Conservation (phyloP, 2,113 vertebrate species). For the Syngnathus floridae region DNA sequence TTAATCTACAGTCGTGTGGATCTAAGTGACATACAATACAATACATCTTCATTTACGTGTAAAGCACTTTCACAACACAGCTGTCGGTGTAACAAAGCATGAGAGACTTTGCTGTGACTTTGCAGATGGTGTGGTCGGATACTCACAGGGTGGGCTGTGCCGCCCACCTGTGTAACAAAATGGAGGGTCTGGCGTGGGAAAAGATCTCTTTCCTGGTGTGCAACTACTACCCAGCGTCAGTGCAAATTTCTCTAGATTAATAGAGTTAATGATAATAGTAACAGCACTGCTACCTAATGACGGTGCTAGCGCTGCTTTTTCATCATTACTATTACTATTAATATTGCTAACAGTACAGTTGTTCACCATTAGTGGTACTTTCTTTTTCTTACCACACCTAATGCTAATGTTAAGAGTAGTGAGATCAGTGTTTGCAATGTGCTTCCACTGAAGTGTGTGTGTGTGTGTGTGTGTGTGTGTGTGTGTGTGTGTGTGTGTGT, state of each 20-base stretch:
- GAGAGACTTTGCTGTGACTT: conserved; percentile 1
- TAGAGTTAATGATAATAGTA: neutral
- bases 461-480: neutral
- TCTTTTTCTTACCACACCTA: neutral
- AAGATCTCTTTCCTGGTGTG: conserved; percentile 51
- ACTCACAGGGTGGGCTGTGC: conserved; percentile 62
- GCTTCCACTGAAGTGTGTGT: too few species aligned
- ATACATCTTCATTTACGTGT: too few species aligned
- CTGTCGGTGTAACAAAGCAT: too few species aligned
- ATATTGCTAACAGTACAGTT: neutral
- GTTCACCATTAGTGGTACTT: neutral
- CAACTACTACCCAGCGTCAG: conserved; percentile 65
- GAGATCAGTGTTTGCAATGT: too few species aligned
- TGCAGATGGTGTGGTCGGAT: conserved; percentile 63
- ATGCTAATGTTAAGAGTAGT: neutral
- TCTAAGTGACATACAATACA: neutral
- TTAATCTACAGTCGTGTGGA: neutral
- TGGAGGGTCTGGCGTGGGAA: conserved; percentile 48
- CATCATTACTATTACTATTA: neutral
- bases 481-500: neutral
- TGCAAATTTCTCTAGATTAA: conserved; percentile 5
- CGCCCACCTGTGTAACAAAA: conserved; percentile 42
- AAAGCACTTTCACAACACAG: too few species aligned
- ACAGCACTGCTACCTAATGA: neutral
- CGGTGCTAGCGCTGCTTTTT: neutral